A percentile compares a stretch with the other conserved stretches of the same genome.
These are phyloP conservation scores for Sminthurinus signatus DNA, from an alignment of 1,140 invertebrate species.

Conservation along the genomic window DNA sequence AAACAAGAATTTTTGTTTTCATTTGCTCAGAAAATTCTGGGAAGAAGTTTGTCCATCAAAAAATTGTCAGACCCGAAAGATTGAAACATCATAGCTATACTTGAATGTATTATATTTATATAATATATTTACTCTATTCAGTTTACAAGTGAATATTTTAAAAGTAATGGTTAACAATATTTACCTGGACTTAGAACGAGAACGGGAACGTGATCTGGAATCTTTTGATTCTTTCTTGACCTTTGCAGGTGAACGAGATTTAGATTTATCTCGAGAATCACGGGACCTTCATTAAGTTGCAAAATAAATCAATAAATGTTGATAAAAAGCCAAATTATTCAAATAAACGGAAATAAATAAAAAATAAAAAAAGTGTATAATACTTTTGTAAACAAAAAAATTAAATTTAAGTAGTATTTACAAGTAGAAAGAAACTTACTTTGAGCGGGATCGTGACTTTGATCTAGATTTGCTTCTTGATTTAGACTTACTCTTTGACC, in stretches of 20 bases:
- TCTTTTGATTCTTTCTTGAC: slow-evolving; percentile 49
- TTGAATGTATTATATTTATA: slow-evolving; percentile 41
- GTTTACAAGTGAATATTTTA: no score
- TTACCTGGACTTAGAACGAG: slow-evolving; percentile 51
- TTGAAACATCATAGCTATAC: slow-evolving; percentile 20
- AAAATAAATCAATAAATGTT: slow-evolving; percentile 2
- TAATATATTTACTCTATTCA: no score
- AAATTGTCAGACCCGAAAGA: background rate
- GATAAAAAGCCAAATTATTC: background rate
- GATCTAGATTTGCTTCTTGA: slow-evolving; percentile 44
- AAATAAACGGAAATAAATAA: background rate
- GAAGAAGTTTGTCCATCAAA: slow-evolving; percentile 4
- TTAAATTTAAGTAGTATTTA: background rate
- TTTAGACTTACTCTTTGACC: slow-evolving; percentile 52
- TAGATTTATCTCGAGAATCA: slow-evolving; percentile 50
- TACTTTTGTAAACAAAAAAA: background rate
- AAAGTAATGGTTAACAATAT: no score
- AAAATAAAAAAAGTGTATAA: background rate
- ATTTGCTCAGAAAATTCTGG: slow-evolving; percentile 20
- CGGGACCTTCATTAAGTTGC: slow-evolving; percentile 41
- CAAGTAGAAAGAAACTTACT: slow-evolving; percentile 37
- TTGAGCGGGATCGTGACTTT: slow-evolving; percentile 61
- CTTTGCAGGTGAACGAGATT: slow-evolving; percentile 56
- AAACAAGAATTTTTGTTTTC: no score
- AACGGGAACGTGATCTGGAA: slow-evolving; percentile 55